Evolutionary conservation across 2,888 invertebrate genomes (phyloP).

Genomic region (Drosophila stalkeri): DNA sequence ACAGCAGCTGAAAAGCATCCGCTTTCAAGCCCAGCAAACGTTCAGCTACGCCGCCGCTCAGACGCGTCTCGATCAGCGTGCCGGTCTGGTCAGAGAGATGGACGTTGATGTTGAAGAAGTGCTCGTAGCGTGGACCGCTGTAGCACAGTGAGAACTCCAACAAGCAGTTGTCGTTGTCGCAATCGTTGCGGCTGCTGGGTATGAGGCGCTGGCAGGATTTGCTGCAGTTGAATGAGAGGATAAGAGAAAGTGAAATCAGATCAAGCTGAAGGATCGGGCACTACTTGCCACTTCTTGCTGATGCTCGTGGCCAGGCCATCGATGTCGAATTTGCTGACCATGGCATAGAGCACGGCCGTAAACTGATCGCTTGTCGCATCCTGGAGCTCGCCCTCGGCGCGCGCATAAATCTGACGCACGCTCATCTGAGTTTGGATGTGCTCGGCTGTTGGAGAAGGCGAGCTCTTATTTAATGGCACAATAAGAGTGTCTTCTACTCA

Average conservation of each 20-base stretch:
- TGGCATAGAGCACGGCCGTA: slow-evolving; percentile 89
- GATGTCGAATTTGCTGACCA: slow-evolving; percentile 90
- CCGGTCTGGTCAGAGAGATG: slow-evolving; percentile 90
- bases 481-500: slow-evolving; percentile 66
- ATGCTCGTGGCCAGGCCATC: slow-evolving; percentile 86
- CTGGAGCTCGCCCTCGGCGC: slow-evolving; percentile 83
- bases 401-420: slow-evolving; percentile 87
- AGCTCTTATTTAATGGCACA: background rate
- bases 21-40: slow-evolving; percentile 87
- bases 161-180: slow-evolving; percentile 78
- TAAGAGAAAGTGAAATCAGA: background rate
- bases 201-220: slow-evolving; percentile 71
- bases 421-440: slow-evolving; percentile 86
- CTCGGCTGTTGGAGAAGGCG: slow-evolving; percentile 46
- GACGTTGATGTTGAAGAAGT: slow-evolving; percentile 87
- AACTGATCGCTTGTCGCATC: slow-evolving; percentile 87
- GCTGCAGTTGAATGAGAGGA: slow-evolving; percentile 49
- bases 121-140: slow-evolving; percentile 64
- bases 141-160: slow-evolving; percentile 71
- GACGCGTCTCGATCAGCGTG: slow-evolving; percentile 87
- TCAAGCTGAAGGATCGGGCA: slow-evolving; percentile 18
- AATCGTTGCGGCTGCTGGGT: slow-evolving; percentile 52
- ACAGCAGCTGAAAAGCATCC: slow-evolving; percentile 86
- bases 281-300: slow-evolving; percentile 85
- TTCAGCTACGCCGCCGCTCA: slow-evolving; percentile 87